phyloP scores from a whole-genome alignment of 2,888 invertebrate genomes.

The Seira ritae region DNA sequence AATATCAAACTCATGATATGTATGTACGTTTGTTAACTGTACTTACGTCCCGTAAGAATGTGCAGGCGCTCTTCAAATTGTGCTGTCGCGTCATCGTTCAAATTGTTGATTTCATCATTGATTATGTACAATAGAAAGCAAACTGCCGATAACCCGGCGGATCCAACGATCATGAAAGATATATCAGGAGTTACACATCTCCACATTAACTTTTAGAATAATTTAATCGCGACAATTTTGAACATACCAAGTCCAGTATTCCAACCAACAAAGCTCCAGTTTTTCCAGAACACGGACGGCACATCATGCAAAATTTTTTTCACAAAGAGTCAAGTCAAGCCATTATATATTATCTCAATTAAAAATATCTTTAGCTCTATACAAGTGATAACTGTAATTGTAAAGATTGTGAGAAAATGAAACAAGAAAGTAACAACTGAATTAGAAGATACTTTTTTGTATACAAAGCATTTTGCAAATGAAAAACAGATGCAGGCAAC shows the following conservation, averaged over 20 bases:
- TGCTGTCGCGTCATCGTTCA: conserved; percentile 19
- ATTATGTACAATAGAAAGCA: conserved; percentile 36
- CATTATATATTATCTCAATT: too few species aligned
- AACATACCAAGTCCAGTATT: conserved; percentile 38
- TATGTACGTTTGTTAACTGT: too few species aligned
- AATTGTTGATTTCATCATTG: conserved; percentile 26
- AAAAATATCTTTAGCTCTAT: too few species aligned
- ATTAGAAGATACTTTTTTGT: too few species aligned
- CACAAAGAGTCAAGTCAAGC: too few species aligned
- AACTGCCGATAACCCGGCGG: conserved; percentile 38
- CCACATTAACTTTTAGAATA: background rate
- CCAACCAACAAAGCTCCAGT: conserved; percentile 24
- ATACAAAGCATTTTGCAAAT: too few species aligned
- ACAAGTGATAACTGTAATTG: too few species aligned
- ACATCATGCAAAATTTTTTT: conserved; percentile 32
- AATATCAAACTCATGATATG: background rate
- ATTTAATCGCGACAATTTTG: background rate
- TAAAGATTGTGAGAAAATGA: too few species aligned
- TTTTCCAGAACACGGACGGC: conserved; percentile 29
- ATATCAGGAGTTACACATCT: too few species aligned
- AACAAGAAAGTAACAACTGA: too few species aligned
- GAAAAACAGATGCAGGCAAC: too few species aligned
- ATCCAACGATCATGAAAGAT: conserved; percentile 28
- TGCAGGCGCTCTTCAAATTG: conserved; percentile 26
- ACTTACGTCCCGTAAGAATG: conserved; percentile 40